phyloP scores from a whole-genome alignment of 2,797 vertebrate genomes.

The Propithecus deckenii region DNA sequence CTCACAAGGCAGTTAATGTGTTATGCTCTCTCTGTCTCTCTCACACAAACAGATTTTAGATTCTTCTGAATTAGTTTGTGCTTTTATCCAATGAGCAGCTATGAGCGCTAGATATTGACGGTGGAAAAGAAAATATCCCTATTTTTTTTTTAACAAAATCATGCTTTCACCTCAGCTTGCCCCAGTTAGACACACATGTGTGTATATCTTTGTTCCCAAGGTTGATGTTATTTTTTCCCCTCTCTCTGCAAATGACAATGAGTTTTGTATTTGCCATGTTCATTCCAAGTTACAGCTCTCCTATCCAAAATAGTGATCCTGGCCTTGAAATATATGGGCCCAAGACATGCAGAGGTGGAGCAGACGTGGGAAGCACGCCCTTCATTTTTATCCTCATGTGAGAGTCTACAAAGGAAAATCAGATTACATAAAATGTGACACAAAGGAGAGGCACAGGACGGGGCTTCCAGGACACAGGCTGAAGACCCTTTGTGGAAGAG shows the following conservation, averaged over 20 bases:
- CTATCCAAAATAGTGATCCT: background rate
- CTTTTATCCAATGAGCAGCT: background rate
- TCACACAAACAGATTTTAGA: background rate
- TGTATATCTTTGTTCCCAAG: background rate
- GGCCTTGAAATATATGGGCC: background rate
- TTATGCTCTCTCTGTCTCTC: background rate
- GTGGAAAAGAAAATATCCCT: background rate
- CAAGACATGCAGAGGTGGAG: background rate
- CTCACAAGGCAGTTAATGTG: too few relatives aligned
- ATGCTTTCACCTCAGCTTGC: background rate
- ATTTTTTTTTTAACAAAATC: background rate
- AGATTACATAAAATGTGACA: background rate
- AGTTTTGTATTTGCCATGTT: background rate
- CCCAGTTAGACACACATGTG: fast-evolving
- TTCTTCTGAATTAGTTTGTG: background rate
- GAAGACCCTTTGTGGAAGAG: too few relatives aligned
- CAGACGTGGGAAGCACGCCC: fast-evolving
- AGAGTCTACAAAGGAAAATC: background rate
- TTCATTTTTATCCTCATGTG: background rate
- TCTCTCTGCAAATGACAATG: background rate
- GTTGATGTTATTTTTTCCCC: background rate
- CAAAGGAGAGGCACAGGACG: fast-evolving
- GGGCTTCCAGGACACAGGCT: background rate
- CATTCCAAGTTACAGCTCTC: background rate
- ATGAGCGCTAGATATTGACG: background rate